Evolutionary conservation across 2,888 invertebrate genomes (phyloP), one percentile per base, ranked within the genome.

Genomic region (Polyommatus iphigenia): DNA sequence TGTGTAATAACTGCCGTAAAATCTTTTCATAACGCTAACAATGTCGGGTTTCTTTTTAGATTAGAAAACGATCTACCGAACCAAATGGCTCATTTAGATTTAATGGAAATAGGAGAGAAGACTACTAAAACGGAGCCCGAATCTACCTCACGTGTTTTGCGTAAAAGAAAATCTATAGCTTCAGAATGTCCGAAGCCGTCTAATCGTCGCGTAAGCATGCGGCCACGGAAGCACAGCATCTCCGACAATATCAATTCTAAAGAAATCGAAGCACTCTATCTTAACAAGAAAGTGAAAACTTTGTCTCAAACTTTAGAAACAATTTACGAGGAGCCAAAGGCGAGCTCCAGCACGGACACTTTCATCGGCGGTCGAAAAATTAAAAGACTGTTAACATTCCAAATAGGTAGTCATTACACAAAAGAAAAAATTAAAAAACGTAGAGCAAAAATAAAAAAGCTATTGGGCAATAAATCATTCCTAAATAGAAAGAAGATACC

Each of bases 311-410:
- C 92, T 79, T 88, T 96, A 82, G 96, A 96, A 87, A 96, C 96
- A 2, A 96, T 96, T 84, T 95, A 94, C 84, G 96, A 96, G 88
- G 96, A 96, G 82, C 94, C 95, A n/a, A 95, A 93, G 83, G 88
- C 90, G 80, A 90, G 87, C 73, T 88, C 85, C 81, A 92, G 92
- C 76, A 86, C 90, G 50, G 87, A 90, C 76, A 86, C 88, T n/a
- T 86, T 89, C 6, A 94, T 95, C 83, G 94, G 95, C 71, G 92
- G 91, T 1, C 92, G 94, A 78, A 95, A 95, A 86, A 90, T 95
- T 2, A 95, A 95, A 86, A 92, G 95, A 88, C 89, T 95, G 83
- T 89, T 95, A 79, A 93, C 95, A 85, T 95, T 95, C 86, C 92
- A 93, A 83, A 80, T 90, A 81, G 90, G 93, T 82, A 91, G 90